Evolutionary conservation across 2,888 invertebrate genomes (phyloP), one percentile per base, ranked within the genome.

Genomic region (Aproaerema taeniolella): DNA sequence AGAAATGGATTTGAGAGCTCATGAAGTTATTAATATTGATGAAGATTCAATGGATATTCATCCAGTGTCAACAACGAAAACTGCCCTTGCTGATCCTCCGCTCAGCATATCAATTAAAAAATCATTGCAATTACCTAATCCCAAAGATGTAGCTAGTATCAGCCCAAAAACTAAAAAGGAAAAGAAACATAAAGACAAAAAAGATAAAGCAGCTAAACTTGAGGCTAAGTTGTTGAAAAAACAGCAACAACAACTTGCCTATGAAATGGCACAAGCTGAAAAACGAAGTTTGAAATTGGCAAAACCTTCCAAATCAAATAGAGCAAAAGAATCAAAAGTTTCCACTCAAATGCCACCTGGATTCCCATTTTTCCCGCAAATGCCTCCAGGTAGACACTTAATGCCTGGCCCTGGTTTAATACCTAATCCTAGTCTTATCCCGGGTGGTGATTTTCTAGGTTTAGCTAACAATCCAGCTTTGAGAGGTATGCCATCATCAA

Each of bases 101-200:
- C 75, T 75, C 37, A 75, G 64, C 67, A 57, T 82, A 61, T 77
- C 87, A 39, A 80, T 85, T 47, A 81, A 76, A 49, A 83, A 82
- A 64, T 74, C 82, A 43, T 58, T 82, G 52, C 85, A 83, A 73
- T 55, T 69, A 60, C 74, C 80, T 50, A 88, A 65, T 68, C 64
- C 83, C 77, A 85, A 85, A 82, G 80, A 80, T 67, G 57, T 66
- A 89, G 57, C 89, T 89, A 61, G 86, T 86, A 58, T 87, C 80
- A 55, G 86, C 88, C 61, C 80, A 73, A 89, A 89, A 69, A 79
- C 81, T 53, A 89, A 89, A 55, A 90, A 90, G 53, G 91, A 90
- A 56, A 81, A 73, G 58, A 88, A 88, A 71, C 83, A 85, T 48
- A 87, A 75, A 69, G 87, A 86, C 42, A 87, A 86, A 56, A 87